Evolutionary conservation across 2,797 vertebrate species (phyloP).

Genomic region (Ispidina picta): DNA sequence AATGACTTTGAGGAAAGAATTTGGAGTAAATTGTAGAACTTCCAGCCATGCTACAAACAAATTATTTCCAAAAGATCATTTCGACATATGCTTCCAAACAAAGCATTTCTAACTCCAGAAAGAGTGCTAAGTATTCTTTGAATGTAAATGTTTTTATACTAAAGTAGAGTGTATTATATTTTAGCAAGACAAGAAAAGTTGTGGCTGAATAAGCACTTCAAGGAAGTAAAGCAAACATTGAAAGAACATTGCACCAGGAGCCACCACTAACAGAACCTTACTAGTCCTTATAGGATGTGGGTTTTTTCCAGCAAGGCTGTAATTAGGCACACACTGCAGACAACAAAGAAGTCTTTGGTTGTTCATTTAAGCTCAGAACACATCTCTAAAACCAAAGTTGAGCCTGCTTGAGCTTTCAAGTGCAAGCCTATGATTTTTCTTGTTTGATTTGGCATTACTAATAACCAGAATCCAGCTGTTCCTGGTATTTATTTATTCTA

Average conservation of each 20-base stretch:
- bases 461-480: slow-evolving; percentile 19
- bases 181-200: neutral
- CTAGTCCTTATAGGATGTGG: slow-evolving; percentile 13
- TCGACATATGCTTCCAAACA: neutral
- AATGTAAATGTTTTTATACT: neutral
- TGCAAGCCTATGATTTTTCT: slow-evolving; percentile 19
- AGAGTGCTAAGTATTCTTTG: neutral
- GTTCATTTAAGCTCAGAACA: slow-evolving; percentile 34
- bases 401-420: slow-evolving; percentile 20
- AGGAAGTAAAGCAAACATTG: neutral
- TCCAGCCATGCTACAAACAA: neutral
- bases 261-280: neutral
- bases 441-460: slow-evolving; percentile 52
- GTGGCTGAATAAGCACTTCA: neutral
- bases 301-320: slow-evolving; percentile 39
- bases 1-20: neutral
- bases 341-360: slow-evolving; percentile 57
- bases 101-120: neutral
- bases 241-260: neutral
- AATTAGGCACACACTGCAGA: slow-evolving; percentile 20
- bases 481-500: slow-evolving; percentile 14
- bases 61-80: neutral
- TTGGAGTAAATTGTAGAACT: neutral
- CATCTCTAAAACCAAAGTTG: slow-evolving; percentile 27
- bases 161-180: neutral